These are phyloP conservation scores for Eulithis prunata DNA, from an alignment of 2,888 invertebrate genomes.

Conservation along the genomic window DNA sequence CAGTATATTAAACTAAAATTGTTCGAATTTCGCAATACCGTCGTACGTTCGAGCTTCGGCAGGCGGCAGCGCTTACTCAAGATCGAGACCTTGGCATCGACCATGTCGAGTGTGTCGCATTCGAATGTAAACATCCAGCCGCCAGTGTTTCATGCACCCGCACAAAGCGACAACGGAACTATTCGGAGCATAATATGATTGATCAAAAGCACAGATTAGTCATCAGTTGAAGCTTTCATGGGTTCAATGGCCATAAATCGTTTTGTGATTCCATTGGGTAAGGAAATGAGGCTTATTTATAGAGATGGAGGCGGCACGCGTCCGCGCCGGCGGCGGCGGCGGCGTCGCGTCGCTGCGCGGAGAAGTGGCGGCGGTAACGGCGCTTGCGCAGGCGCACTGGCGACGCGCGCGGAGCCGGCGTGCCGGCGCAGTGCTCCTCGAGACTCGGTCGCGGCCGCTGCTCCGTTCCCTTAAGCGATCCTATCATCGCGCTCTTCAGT, in stretches of 20 bases:
- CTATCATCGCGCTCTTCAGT: conserved; percentile 59
- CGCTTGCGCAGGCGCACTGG: conserved; percentile 40
- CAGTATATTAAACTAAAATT: conserved; percentile 32
- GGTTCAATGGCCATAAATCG: conserved; percentile 81
- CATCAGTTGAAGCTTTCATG: conserved; percentile 66
- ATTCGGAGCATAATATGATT: conserved; percentile 41
- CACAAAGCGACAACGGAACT: conserved; percentile 27
- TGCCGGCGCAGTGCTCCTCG: conserved; percentile 45
- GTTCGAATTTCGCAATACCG: conserved; percentile 16
- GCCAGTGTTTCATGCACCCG: conserved; percentile 12
- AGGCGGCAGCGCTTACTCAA: conserved; percentile 17
- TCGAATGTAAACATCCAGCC: conserved; percentile 38
- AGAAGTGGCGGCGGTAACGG: too few relatives aligned
- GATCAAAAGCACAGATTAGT: conserved; percentile 53
- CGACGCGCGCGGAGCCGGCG: conserved; percentile 34
- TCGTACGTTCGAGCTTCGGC: conserved; percentile 30
- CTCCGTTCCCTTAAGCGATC: conserved; percentile 46
- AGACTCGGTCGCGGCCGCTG: conserved; percentile 59
- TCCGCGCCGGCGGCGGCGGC: conserved; percentile 42
- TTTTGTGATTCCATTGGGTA: conserved; percentile 71
- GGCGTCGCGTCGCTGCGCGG: conserved; percentile 26
- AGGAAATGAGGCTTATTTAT: conserved; percentile 80
- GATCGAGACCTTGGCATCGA: conserved; percentile 61
- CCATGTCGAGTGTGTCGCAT: conserved; percentile 37
- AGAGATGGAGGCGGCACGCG: conserved; percentile 65